A percentile compares a stretch with the other conserved stretches of the same genome.
Conservation (phyloP, 2,113 vertebrate genomes). For the Eurypyga helias region DNA sequence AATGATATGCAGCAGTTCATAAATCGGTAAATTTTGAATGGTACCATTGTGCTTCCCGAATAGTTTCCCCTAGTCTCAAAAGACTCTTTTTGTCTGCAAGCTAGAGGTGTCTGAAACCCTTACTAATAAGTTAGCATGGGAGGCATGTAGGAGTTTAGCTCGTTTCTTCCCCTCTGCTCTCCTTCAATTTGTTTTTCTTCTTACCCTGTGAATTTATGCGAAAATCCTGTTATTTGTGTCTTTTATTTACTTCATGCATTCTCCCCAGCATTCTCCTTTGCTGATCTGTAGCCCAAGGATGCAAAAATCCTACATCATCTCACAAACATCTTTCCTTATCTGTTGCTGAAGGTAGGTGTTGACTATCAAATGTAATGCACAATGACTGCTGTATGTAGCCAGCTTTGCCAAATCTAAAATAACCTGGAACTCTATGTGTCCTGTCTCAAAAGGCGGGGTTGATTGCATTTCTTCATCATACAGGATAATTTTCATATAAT, state of each 20-base stretch:
- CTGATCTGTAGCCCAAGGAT: constrained; percentile 41
- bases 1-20: constrained; percentile 71
- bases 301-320: constrained; percentile 56
- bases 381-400: neutral
- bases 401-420: constrained; percentile 46
- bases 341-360: constrained; percentile 44
- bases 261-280: constrained; percentile 28
- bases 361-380: constrained; percentile 23
- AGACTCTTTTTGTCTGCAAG: constrained; percentile 53
- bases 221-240: constrained; percentile 12
- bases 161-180: constrained; percentile 8
- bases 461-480: constrained; percentile 17
- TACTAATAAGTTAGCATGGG: constrained; percentile 24
- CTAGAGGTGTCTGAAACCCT: constrained; percentile 57
- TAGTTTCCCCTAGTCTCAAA: constrained; percentile 61
- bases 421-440: neutral
- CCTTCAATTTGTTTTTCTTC: constrained; percentile 18
- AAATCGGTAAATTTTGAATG: constrained; percentile 72
- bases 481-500: constrained; percentile 52
- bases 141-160: constrained; percentile 15
- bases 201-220: constrained; percentile 29
- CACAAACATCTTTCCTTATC: constrained; percentile 19
- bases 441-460: constrained; percentile 6
- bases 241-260: constrained; percentile 44
- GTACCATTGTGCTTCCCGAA: constrained; percentile 61